Evolutionary conservation across 2,113 vertebrate genomes (phyloP), one percentile per base, ranked within the genome.

Genomic region (Cygnus atratus): DNA sequence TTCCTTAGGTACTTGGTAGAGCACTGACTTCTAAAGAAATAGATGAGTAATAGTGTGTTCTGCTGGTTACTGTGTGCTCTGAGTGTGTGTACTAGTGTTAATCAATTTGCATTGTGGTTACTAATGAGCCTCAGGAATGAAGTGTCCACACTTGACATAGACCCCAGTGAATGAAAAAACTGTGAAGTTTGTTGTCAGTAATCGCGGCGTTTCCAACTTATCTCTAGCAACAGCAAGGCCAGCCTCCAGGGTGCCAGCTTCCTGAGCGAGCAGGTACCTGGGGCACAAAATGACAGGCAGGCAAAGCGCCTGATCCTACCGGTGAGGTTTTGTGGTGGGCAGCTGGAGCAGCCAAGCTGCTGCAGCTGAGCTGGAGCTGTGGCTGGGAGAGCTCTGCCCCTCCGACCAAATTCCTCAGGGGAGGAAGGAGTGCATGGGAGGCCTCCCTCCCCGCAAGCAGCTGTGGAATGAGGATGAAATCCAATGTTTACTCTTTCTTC

Each of bases 381-480:
- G 74, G 65, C 90, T 6, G 44, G 74, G 92, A 92, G 83, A 87
- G 67, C 81, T 82, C 91, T 24, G 13, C 33, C 33, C 80, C 84
- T 82, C 87, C 2, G 10, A 87, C 0, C 5, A 89, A 96, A 95
- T 96, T 96, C 92, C 71, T 91, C 59, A 70, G 95, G 72, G 88
- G 66, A 95, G 81, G 84, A 93, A 92, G 75, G 73, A 93, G 91
- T 55, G 54, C 71, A 94, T 0, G n/a, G 88, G 96, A 96, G 94
- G 92, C 96, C 95, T 93, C 84, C 55, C 71, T 95, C 88, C 74
- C 87, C 80, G 52, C 81, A 94, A 84, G 81, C 94, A 95, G 88
- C 96, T 96, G 90, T 96, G 95, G 96, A 96, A 97, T 96, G 92
- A 95, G 92, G 75, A 93, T 76, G 92, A 93, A 95, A 94, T 91